A percentile compares a stretch with the other conserved stretches of the same genome.
Evolutionary conservation across 2,113 vertebrate species (phyloP).

Genomic region (Trogon surrucura): DNA sequence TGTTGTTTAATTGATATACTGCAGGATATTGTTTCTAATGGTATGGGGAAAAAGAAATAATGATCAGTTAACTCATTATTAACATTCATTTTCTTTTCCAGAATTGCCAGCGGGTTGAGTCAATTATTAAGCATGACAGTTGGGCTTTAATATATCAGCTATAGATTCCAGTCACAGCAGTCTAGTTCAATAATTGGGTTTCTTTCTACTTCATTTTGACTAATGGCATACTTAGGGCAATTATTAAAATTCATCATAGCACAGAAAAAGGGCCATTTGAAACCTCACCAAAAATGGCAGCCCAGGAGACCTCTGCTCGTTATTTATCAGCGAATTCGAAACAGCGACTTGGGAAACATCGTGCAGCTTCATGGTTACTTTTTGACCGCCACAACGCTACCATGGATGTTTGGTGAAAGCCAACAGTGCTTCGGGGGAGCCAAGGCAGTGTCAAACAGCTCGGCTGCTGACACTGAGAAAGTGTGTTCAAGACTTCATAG

Average conservation of each 20-base stretch:
- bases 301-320: background rate
- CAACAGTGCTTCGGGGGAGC: background rate
- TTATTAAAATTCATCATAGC: slow-evolving; percentile 63
- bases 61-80: slow-evolving; percentile 58
- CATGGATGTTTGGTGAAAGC: background rate
- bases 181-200: slow-evolving; percentile 71
- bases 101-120: slow-evolving; percentile 41
- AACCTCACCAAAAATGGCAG: slow-evolving; percentile 29
- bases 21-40: slow-evolving; percentile 27
- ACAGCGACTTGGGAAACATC: background rate
- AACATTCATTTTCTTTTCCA: slow-evolving; percentile 63
- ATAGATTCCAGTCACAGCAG: slow-evolving; percentile 71
- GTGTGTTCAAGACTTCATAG: background rate
- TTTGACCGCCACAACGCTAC: background rate
- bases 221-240: slow-evolving; percentile 66
- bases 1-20: slow-evolving; percentile 38
- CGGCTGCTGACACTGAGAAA: background rate
- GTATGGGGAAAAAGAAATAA: slow-evolving; percentile 32
- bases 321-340: background rate
- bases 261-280: slow-evolving; percentile 33
- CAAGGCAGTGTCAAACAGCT: background rate
- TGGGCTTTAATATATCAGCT: slow-evolving; percentile 61
- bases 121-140: slow-evolving; percentile 68
- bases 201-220: slow-evolving; percentile 67
- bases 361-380: background rate